Percentiles rank a stretch among this genome's conserved stretches.
Conservation (phyloP, 2,113 vertebrate genomes). For the Dinomys branickii region DNA sequence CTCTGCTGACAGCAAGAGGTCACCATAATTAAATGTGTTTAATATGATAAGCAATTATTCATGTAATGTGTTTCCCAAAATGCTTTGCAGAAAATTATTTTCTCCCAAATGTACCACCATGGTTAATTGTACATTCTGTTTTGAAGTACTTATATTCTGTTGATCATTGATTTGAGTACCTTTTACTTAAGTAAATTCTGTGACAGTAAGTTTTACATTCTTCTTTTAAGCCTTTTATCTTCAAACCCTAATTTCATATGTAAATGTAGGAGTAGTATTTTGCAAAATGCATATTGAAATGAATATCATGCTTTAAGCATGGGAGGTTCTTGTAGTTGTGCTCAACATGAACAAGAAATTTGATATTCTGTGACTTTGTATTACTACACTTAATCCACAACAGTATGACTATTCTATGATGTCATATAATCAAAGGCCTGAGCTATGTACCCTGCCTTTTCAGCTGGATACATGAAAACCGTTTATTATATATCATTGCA, state of each 20-base stretch:
- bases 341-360: neutral
- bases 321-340: fast-evolving
- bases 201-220: neutral
- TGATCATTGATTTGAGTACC: neutral
- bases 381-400: neutral
- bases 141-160: neutral
- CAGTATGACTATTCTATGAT: neutral
- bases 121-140: neutral
- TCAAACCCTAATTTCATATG: neutral
- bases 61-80: neutral
- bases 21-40: neutral
- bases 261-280: neutral
- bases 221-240: neutral
- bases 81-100: neutral
- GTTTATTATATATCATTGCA: neutral
- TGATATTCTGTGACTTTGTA: neutral
- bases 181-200: neutral
- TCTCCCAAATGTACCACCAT: neutral
- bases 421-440: neutral
- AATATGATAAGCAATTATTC: neutral
- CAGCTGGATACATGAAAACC: neutral
- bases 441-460: neutral
- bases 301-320: neutral
- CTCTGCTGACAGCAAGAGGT: neutral
- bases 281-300: neutral